Conservation (phyloP, 1,140 invertebrate species). For the Apolygus lucorum region DNA sequence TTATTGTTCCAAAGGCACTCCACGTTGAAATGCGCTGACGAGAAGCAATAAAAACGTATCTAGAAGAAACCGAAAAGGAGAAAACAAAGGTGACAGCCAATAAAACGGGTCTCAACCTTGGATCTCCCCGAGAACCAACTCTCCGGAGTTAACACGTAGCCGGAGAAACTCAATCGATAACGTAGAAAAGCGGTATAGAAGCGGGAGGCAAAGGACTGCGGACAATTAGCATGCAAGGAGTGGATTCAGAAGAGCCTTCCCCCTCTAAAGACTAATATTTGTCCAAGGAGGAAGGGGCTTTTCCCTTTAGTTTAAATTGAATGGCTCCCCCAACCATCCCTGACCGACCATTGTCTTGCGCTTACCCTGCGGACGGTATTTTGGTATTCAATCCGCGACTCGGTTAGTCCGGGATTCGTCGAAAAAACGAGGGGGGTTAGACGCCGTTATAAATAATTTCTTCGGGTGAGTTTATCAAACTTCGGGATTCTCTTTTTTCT, state of each 20-base stretch:
- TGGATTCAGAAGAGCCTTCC: neutral
- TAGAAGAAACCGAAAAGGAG: no score
- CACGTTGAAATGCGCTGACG: no score
- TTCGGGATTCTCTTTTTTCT: no score
- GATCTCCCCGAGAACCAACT: no score
- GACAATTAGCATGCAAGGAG: neutral
- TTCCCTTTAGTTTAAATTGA: neutral
- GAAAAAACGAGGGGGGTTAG: neutral
- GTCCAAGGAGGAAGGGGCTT: neutral
- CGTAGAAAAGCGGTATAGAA: no score
- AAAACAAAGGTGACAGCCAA: no score
- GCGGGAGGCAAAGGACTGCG: neutral
- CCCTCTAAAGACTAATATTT: neutral
- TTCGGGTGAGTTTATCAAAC: no score
- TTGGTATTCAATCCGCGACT: neutral
- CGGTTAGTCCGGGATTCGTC: neutral
- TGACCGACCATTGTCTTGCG: neutral
- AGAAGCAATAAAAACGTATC: no score
- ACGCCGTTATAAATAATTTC: neutral
- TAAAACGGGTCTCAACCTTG: no score
- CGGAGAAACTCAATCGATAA: neutral
- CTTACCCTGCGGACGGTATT: neutral
- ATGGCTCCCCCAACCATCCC: neutral
- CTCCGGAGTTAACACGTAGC: neutral
- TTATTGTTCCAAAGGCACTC: no score